Evolutionary conservation across 1,140 invertebrate species (phyloP), one percentile per base, ranked within the genome.

Genomic region (Drosophila parvula): DNA sequence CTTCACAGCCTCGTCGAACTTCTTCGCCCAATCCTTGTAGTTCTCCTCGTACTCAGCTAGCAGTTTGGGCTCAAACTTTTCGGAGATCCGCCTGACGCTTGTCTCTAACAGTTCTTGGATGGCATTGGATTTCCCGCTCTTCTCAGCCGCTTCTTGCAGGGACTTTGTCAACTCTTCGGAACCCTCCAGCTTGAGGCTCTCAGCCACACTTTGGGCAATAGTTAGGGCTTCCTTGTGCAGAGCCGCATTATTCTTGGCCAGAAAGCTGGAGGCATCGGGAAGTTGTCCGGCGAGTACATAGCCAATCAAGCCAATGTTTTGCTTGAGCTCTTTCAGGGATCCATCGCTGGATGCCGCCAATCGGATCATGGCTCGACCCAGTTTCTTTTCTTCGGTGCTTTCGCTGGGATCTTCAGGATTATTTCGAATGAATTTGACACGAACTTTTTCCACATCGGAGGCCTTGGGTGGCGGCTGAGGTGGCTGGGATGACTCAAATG

Each of bases 401-500:
- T 5, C 97, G 91, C 92, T 98, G 97, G 93, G 97, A 92, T 98
- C 97, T 90, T 98, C 97, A 92, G 95, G 96, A 91, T 93, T 96
- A 91, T 98, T 98, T 82, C 96, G 94, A 36, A 99, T 70, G 91
- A 94, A 98, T 47, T 93, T 93, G 0, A 98, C 95, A 61, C 97
- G 93, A 2, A 98, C 93, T 93, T 96, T 97, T 16, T 95, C 65
- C 74, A 78, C 68, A 50, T 81, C 74, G 5, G 45, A 38, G 32
- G 64, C 50, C 55, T 77, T 60, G 5, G 59, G 40, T 11, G 51
- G 47, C 0, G 51, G 53, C 18, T 89, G 74, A 27, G 91, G 73
- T 28, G 91, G 56, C 32, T 68, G 41, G 2, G 22, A 40, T 14
- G 67, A 92, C 67, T 74, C 69, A 43, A 86, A 90, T 9, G 94